Evolutionary conservation across 2,888 invertebrate species (phyloP).

Genomic region (Chirona hameri): DNA sequence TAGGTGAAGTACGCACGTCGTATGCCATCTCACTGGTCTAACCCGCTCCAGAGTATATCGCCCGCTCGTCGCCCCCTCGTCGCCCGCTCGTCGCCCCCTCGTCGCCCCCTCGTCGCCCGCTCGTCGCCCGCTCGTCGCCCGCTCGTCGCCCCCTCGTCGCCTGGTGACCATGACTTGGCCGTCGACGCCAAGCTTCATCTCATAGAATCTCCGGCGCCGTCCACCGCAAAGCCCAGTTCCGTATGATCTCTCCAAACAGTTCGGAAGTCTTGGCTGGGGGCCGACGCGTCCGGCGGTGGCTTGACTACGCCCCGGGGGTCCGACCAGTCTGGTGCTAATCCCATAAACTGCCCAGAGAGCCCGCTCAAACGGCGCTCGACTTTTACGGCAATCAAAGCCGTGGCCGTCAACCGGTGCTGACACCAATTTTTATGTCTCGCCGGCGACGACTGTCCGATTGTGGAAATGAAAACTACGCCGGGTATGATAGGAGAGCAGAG

Average conservation of each 20-base stretch:
- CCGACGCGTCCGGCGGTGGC: background rate
- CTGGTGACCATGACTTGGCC: no score
- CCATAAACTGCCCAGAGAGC: background rate
- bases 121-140: no score
- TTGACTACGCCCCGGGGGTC: background rate
- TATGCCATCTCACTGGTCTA: no score
- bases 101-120: no score
- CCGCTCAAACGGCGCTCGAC: background rate
- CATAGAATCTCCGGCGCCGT: no score
- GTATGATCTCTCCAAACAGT: background rate
- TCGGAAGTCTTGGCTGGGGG: background rate
- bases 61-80: no score
- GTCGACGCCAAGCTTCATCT: no score
- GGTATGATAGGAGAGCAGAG: background rate
- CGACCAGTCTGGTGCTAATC: background rate
- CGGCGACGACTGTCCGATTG: background rate
- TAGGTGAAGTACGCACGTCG: no score
- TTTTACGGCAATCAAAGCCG: conserved; percentile 2
- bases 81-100: no score
- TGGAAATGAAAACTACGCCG: background rate
- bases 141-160: no score
- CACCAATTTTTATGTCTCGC: background rate
- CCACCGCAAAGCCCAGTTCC: background rate
- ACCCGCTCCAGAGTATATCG: no score
- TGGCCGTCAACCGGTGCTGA: background rate